Percentiles rank a stretch among this genome's conserved stretches.
phyloP scores from a whole-genome alignment of 2,888 invertebrate genomes.

The Hydropsyche betteni region DNA sequence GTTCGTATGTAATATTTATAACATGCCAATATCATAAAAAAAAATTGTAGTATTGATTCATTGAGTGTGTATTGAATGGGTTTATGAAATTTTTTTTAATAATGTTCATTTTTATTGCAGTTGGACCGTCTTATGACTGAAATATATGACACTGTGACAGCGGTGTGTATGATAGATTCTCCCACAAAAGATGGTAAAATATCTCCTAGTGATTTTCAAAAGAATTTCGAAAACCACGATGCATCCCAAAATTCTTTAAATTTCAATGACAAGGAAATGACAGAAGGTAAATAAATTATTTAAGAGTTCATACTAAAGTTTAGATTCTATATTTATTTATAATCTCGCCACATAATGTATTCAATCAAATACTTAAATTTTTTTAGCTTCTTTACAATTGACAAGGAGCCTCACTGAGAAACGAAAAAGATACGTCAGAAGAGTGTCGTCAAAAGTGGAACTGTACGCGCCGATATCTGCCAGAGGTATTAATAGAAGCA shows the following conservation, averaged over 20 bases:
- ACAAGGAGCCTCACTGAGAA: conserved; percentile 69
- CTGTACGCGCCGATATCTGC: conserved; percentile 52
- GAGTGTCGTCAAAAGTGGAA: conserved; percentile 69
- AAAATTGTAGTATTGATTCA: too few species aligned
- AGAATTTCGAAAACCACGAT: background rate
- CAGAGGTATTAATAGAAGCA: conserved; percentile 24
- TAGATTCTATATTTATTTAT: background rate
- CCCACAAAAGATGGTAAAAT: conserved; percentile 29
- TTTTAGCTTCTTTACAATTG: conserved; percentile 62
- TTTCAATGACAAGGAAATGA: conserved; percentile 55
- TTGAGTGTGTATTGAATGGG: too few species aligned
- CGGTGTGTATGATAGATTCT: conserved; percentile 58
- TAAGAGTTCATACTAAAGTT: background rate
- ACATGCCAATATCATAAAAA: too few species aligned
- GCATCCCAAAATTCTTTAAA: background rate
- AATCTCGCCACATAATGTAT: conserved; percentile 8
- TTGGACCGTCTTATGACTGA: conserved; percentile 65
- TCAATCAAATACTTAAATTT: background rate
- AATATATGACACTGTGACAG: conserved; percentile 65
- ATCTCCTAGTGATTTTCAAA: conserved; percentile 54
- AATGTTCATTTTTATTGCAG: conserved; percentile 55
- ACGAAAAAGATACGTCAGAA: conserved; percentile 72
- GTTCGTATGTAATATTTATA: too few species aligned
- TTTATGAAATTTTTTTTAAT: too few species aligned
- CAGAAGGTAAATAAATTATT: conserved; percentile 13